These are phyloP conservation scores for Pipistrellus kuhlii DNA, from an alignment of 2,797 vertebrate species.

Conservation along the genomic window DNA sequence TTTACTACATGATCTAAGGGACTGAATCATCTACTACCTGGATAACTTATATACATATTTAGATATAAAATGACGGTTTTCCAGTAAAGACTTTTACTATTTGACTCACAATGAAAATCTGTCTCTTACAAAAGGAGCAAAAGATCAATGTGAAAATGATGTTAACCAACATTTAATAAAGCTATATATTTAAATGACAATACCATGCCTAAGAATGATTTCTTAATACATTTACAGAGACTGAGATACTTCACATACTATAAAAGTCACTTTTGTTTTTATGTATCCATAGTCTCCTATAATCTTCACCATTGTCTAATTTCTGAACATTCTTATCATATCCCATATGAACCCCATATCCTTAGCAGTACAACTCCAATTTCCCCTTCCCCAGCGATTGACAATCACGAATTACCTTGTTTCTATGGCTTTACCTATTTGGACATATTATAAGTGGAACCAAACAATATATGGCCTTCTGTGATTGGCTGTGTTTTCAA, in stretches of 20 bases:
- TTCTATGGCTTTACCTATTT: background rate
- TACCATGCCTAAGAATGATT: background rate
- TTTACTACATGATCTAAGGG: background rate
- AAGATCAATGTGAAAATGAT: background rate
- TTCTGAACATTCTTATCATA: background rate
- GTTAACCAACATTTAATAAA: background rate
- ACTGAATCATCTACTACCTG: background rate
- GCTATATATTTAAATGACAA: background rate
- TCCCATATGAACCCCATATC: background rate
- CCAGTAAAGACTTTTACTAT: background rate
- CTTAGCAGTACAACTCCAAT: background rate
- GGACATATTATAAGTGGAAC: background rate
- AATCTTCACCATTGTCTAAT: background rate
- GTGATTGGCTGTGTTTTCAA: background rate
- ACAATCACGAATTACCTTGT: background rate
- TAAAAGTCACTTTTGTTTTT: background rate
- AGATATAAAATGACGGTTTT: background rate
- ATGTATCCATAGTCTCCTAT: background rate
- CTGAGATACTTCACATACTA: background rate
- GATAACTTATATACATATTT: background rate
- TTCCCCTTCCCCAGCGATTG: background rate
- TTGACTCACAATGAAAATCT: slow-evolving; percentile 19
- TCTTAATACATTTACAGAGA: background rate
- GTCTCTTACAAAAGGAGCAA: background rate
- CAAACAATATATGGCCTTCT: background rate